A percentile compares a stretch with the other conserved stretches of the same genome.
phyloP scores from a whole-genome alignment of 1,140 invertebrate genomes.

The Diabrotica virgifera region DNA sequence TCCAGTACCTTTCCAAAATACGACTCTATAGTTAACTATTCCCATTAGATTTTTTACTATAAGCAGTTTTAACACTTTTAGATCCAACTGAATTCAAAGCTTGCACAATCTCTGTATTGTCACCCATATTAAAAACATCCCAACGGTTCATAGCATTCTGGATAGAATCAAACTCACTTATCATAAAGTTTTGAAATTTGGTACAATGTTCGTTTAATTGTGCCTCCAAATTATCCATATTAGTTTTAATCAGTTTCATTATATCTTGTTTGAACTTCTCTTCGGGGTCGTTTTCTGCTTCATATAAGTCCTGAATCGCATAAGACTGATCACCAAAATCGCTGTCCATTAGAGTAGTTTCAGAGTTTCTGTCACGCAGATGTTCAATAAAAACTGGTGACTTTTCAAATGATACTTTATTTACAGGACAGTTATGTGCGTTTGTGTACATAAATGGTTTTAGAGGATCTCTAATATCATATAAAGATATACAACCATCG shows the following conservation, averaged over 20 bases:
- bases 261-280: constrained; percentile 27
- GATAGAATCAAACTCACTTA: constrained; percentile 27
- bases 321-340: constrained; percentile 10
- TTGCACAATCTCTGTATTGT: constrained; percentile 7
- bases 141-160: constrained; percentile 19
- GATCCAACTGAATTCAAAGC: constrained; percentile 1
- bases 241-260: constrained; percentile 21
- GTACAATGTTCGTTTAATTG: constrained; percentile 28
- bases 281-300: constrained; percentile 1
- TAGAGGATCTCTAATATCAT: constrained; percentile 30
- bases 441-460: constrained; percentile 23
- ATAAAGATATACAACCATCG: constrained; percentile 32
- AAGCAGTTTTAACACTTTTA: constrained; percentile 10
- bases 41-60: not conserved
- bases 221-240: constrained; percentile 26
- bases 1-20: no score
- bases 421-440: constrained; percentile 24
- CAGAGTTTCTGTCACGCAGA: not conserved
- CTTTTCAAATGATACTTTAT: constrained; percentile 24
- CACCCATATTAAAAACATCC: constrained; percentile 15
- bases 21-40: not conserved
- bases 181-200: constrained; percentile 24
- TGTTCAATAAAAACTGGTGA: not conserved
- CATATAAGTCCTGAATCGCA: not conserved
- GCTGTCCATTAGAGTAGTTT: constrained; percentile 15